A percentile compares a stretch with the other conserved stretches of the same genome.
These are phyloP conservation scores for Eugnorisma glareosa DNA, from an alignment of 2,888 invertebrate genomes.

Conservation along the genomic window DNA sequence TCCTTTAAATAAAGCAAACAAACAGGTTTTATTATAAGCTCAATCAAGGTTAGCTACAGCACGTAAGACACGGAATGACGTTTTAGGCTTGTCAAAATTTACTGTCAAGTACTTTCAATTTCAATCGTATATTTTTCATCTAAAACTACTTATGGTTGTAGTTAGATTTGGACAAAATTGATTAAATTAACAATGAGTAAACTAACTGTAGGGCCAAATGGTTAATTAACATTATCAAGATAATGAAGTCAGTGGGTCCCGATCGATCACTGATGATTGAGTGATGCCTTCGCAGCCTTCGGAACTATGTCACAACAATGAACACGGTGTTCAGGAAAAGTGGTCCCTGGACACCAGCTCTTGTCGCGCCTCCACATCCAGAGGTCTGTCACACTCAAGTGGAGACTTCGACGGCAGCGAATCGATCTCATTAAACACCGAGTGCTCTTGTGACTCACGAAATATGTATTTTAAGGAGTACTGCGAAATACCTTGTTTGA, in stretches of 20 bases:
- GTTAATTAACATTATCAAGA: slow-evolving; percentile 41
- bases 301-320: slow-evolving; percentile 52
- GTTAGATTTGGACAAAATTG: slow-evolving; percentile 26
- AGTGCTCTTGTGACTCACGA: slow-evolving; percentile 75
- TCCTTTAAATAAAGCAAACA: neutral
- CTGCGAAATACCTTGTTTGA: slow-evolving; percentile 75
- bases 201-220: slow-evolving; percentile 57
- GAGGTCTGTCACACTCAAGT: slow-evolving; percentile 76
- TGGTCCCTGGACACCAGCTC: slow-evolving; percentile 70
- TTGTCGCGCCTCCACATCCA: slow-evolving; percentile 81
- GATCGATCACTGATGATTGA: slow-evolving; percentile 23
- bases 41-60: slow-evolving; percentile 17
- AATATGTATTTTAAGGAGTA: slow-evolving; percentile 63
- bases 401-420: slow-evolving; percentile 76
- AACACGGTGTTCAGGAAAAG: slow-evolving; percentile 60
- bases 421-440: slow-evolving; percentile 68
- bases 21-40: neutral
- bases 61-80: too few relatives aligned
- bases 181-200: slow-evolving; percentile 40
- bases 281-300: slow-evolving; percentile 62
- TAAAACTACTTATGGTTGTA: neutral
- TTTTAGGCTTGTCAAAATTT: slow-evolving; percentile 46
- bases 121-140: neutral
- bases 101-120: slow-evolving; percentile 9
- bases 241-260: slow-evolving; percentile 37